Base-by-base conservation (phyloP, 1,140 invertebrate genomes). In the Tetragonula clypearis region DNA sequence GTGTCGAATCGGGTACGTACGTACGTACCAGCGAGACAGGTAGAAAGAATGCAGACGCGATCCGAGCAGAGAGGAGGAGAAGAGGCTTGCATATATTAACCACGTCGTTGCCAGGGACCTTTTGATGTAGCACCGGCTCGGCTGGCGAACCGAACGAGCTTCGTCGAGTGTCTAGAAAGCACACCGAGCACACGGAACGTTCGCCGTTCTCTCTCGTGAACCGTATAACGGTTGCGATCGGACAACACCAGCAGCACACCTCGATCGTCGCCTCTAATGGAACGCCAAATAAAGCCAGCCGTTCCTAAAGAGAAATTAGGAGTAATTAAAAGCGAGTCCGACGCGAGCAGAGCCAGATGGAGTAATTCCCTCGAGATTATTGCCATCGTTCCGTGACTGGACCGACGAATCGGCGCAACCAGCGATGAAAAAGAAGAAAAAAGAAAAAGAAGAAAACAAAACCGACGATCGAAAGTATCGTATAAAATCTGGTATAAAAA, bases 91-190 rank as follows among this genome's bases (percentile, higher is more conserved):
- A 81, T 85, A 85, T 49, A 85, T 85, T 85, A 85, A 72, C 74
- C 41, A 41, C 41, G 5, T 41, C n/a, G 75, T 66, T 76, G 62
- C 75, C 85, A 66, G 49, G 79, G 60, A 84, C 74, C 78, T 85
- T 87, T 90, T 87, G 88, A 90, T 80, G 88, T 84, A 84, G 85
- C 85, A 86, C 86, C 88, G 88, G 73, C 87, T 75, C 77, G 71
- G 75, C 77, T 62, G 35, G 35, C 23, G 75, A 73, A 85, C 77
- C 41, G n/a, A 58, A 68, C 65, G 56, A 62, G 69, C 26, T 58
- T 68, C 85, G 74, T 82, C 78, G 69, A 78, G 60, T 41, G 82
- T 83, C 87, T 86, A 88, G 87, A 89, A 89, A 88, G 86, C 84
- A 75, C 87, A 49, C 49, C 81, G 77, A 58, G 35, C 35, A 41